Evolutionary conservation across 2,888 invertebrate genomes (phyloP), one percentile per base, ranked within the genome.

Genomic region (Phania funesta): DNA sequence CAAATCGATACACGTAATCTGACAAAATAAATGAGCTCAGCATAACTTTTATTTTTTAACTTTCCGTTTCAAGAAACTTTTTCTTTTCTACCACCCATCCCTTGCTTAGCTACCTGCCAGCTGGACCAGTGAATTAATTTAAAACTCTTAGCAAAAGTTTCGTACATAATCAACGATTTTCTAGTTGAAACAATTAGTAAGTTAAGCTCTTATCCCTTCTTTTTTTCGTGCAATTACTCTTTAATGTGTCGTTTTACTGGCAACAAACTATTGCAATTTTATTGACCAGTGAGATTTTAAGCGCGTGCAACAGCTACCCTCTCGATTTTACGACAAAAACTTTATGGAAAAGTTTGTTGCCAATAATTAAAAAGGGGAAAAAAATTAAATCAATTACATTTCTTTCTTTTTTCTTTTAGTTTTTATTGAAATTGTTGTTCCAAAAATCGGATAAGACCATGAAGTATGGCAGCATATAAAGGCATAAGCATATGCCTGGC

Each of bases 151-250:
- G 38, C 16, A 44, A 56, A 78, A 78, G 64, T 79, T 67, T 73
- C 46, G 9, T 54, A 56, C 29, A 56, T 52, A 78, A 77, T 77
- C 64, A 56, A 54, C 71, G 67, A 41, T 81, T 77, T 77, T 62
- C 54, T 68, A 67, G 48, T 48, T 38, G 64, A 68, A 77, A 68
- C 82, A 82, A 78, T 82, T 82, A 82, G 73, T 26, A 75, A 62
- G 26, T 64, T 78, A 32, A 32, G 24, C 32, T 20, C 26, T 60
- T 58, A 48, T 52, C 46, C 26, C 11, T 35, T 32, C 20, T 41
- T 16, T n/a, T 6, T 54, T 13, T 52, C 26, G 24, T 22, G 16
- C 13, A 41, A 67, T 52, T 52, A 67, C 7, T 50, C 6, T 50
- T n/a, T 38, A 22, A 22, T 52, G 58, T 38, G 22, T 3, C 24